Evolutionary conservation across 2,797 vertebrate species (phyloP).

Genomic region (Chiloscyllium punctatum): DNA sequence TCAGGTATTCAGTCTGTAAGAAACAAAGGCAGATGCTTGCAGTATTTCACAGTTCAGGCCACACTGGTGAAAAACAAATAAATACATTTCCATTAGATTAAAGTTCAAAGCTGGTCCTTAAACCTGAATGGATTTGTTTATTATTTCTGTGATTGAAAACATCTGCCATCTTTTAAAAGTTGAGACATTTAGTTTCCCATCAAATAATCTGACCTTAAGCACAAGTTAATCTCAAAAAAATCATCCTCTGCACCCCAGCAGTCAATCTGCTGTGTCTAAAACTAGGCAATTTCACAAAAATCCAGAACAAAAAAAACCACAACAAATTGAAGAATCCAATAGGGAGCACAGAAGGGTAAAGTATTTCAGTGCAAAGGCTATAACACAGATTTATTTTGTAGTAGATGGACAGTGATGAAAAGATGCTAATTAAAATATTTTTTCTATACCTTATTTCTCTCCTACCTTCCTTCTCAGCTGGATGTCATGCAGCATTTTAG

Average conservation of each 20-base stretch:
- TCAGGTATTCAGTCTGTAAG: background rate
- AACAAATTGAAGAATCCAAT: background rate
- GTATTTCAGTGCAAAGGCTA: background rate
- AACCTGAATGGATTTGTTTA: background rate
- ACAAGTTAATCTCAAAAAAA: background rate
- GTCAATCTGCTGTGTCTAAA: background rate
- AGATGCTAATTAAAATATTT: background rate
- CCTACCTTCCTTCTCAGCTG: no score
- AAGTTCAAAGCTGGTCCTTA: constrained; percentile 29
- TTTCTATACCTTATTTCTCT: background rate
- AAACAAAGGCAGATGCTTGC: background rate
- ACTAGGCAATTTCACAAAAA: background rate
- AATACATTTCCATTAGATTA: constrained; percentile 24
- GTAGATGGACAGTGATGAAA: background rate
- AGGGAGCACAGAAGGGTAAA: background rate
- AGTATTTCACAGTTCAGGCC: background rate
- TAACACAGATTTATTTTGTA: background rate
- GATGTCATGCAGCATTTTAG: background rate
- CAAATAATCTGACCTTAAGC: background rate
- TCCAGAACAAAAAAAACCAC: background rate
- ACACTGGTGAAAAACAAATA: constrained; percentile 25
- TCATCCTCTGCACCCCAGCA: background rate
- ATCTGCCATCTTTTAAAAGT: constrained; percentile 16
- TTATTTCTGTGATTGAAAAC: background rate
- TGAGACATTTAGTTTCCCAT: background rate